Percentiles rank a stretch among this genome's conserved stretches.
Conservation (phyloP, 2,888 invertebrate genomes). For the Tanypteryx hageni region DNA sequence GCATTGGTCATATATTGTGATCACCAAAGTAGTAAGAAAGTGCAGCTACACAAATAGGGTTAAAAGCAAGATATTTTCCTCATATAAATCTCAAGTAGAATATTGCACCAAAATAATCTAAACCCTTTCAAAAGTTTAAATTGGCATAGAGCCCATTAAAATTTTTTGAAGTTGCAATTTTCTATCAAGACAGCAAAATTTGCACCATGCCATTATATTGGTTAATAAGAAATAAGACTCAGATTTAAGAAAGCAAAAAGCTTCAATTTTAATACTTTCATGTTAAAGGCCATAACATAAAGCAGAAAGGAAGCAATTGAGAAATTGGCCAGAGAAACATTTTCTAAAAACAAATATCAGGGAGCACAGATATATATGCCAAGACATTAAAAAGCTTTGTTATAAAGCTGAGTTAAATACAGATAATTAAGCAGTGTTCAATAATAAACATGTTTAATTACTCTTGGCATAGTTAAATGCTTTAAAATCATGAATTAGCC, state of each 20-base stretch:
- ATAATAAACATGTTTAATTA: neutral
- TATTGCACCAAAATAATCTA: slow-evolving; percentile 5
- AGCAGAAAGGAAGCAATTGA: slow-evolving; percentile 38
- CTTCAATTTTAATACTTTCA: neutral
- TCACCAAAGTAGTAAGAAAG: neutral
- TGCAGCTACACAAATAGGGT: slow-evolving; percentile 58
- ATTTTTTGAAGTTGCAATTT: neutral
- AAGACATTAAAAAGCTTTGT: neutral
- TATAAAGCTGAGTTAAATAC: slow-evolving; percentile 15
- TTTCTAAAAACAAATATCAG: neutral
- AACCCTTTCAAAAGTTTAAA: neutral
- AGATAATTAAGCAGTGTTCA: slow-evolving; percentile 1
- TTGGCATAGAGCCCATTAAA: neutral
- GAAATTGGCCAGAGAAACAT: neutral
- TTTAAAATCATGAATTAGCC: too few relatives aligned
- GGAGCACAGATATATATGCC: neutral
- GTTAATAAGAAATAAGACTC: neutral
- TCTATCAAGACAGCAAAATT: slow-evolving; percentile 2
- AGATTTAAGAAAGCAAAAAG: slow-evolving; percentile 2
- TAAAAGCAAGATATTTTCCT: neutral
- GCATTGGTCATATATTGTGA: slow-evolving; percentile 10
- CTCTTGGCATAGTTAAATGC: too few relatives aligned
- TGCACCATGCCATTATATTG: slow-evolving; percentile 24
- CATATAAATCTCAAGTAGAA: neutral
- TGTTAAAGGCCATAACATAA: neutral